Conservation (phyloP, 1,140 invertebrate genomes). For the Lepidurus packardi region DNA sequence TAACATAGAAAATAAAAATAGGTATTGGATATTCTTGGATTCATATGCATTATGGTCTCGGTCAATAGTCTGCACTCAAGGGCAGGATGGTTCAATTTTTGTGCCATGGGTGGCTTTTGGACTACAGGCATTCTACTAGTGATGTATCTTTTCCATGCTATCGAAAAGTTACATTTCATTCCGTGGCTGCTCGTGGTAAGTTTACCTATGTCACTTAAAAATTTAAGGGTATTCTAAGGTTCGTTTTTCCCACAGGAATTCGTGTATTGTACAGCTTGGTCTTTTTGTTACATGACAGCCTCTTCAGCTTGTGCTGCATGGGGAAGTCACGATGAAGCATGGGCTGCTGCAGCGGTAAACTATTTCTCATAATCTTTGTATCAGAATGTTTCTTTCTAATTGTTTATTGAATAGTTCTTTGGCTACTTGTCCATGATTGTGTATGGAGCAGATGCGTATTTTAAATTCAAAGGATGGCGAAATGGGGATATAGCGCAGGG, state of each 20-base stretch:
- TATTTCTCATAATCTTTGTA: conserved; percentile 37
- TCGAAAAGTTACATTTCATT: conserved; percentile 76
- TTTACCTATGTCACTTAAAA: conserved; percentile 36
- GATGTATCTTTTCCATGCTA: conserved; percentile 76
- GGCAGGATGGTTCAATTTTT: conserved; percentile 68
- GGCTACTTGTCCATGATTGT: conserved; percentile 68
- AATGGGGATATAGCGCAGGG: conserved; percentile 67
- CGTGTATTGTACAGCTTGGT: conserved; percentile 63
- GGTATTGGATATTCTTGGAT: conserved; percentile 69
- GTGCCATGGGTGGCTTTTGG: conserved; percentile 79
- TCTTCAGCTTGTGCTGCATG: conserved; percentile 56
- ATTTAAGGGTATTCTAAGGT: conserved; percentile 23
- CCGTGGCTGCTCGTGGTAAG: conserved; percentile 80
- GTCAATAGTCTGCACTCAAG: conserved; percentile 48
- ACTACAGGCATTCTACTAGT: conserved; percentile 70
- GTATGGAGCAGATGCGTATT: conserved; percentile 68
- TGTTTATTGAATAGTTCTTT: conserved; percentile 60
- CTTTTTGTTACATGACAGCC: conserved; percentile 63
- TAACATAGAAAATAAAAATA: conserved; percentile 46
- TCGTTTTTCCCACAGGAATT: conserved; percentile 55
- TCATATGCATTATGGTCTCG: conserved; percentile 70
- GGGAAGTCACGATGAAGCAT: conserved; percentile 47
- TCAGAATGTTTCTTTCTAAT: background rate
- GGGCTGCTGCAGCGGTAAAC: conserved; percentile 63
- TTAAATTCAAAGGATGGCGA: conserved; percentile 61